Evolutionary conservation across 2,113 vertebrate genomes (phyloP).

Genomic region (Microtus pennsylvanicus): DNA sequence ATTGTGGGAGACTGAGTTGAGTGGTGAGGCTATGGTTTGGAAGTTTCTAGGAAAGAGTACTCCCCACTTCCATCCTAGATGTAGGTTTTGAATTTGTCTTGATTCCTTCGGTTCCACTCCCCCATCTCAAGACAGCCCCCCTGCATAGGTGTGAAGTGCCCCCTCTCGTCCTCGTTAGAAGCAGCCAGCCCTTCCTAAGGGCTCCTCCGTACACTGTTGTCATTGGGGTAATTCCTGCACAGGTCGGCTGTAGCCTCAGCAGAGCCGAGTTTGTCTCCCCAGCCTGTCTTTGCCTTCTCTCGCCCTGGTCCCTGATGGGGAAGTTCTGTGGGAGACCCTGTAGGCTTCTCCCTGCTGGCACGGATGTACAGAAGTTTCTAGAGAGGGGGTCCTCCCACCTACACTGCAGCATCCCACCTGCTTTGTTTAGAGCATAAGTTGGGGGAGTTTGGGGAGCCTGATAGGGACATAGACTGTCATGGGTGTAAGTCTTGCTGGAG

Average conservation of each 20-base stretch:
- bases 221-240: neutral
- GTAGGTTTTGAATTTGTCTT: neutral
- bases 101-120: neutral
- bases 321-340: neutral
- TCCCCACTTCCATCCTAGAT: neutral
- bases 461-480: neutral
- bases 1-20: neutral
- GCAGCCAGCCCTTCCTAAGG: neutral
- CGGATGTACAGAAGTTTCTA: too few species aligned
- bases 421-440: neutral
- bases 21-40: neutral
- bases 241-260: neutral
- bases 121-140: neutral
- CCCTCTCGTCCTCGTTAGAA: neutral
- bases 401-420: neutral
- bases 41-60: neutral
- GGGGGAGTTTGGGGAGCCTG: neutral
- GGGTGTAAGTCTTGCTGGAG: neutral
- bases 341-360: too few species aligned
- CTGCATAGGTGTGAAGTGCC: neutral
- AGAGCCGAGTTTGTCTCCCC: neutral
- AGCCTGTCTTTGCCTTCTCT: neutral
- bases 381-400: neutral
- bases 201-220: neutral
- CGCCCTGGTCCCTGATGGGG: neutral